These are phyloP conservation scores for Troides oblongomaculatus DNA, from an alignment of 2,888 invertebrate genomes.

Conservation along the genomic window DNA sequence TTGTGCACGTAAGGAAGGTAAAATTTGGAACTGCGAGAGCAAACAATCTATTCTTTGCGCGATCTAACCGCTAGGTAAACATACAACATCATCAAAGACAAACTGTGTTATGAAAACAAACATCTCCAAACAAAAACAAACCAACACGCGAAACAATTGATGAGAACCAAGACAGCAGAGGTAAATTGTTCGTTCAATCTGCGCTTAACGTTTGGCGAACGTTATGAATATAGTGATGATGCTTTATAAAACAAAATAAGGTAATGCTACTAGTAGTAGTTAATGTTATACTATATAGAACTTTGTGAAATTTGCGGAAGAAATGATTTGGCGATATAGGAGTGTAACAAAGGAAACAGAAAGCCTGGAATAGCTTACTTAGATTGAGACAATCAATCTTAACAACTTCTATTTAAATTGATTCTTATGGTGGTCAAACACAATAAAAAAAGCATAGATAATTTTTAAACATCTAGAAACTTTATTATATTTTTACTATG, in stretches of 20 bases:
- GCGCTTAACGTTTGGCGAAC: constrained; percentile 40
- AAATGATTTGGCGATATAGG: too few species aligned
- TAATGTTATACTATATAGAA: not conserved
- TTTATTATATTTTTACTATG: too few species aligned
- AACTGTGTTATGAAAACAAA: constrained; percentile 78
- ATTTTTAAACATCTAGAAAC: too few species aligned
- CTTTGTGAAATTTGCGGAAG: not conserved
- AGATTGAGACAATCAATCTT: too few species aligned
- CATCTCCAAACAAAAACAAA: constrained; percentile 73
- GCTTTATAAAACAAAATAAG: not conserved
- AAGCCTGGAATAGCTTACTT: too few species aligned
- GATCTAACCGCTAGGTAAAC: constrained; percentile 66
- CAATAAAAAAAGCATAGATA: too few species aligned
- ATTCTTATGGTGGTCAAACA: too few species aligned
- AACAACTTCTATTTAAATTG: too few species aligned
- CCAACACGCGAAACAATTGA: constrained; percentile 75
- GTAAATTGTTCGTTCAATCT: constrained; percentile 39
- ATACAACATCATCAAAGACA: constrained; percentile 71
- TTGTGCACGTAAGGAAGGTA: constrained; percentile 5
- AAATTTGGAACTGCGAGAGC: constrained; percentile 48
- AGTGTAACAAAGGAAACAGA: too few species aligned
- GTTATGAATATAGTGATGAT: constrained; percentile 1
- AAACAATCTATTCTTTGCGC: constrained; percentile 56
- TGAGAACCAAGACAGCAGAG: constrained; percentile 54
- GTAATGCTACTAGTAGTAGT: not conserved